Evolutionary conservation across 2,113 vertebrate species (phyloP).

Genomic region (Grallaria varia): DNA sequence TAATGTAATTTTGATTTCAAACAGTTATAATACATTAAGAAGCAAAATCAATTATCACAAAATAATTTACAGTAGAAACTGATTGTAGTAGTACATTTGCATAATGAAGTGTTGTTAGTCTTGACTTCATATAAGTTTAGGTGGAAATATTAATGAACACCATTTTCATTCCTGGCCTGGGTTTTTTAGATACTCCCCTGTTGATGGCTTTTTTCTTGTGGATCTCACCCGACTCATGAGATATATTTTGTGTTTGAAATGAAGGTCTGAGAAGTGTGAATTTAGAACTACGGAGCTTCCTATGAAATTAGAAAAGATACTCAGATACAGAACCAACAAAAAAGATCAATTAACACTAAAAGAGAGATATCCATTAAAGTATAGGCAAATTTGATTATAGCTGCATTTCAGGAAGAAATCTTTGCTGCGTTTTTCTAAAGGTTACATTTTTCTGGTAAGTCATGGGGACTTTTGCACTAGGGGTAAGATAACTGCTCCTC

Average conservation of each 20-base stretch:
- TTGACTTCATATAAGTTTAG: background rate
- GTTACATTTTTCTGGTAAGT: background rate
- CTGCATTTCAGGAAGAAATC: background rate
- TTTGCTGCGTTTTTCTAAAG: background rate
- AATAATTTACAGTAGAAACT: background rate
- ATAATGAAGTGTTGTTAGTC: background rate
- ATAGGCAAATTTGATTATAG: background rate
- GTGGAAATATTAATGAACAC: background rate
- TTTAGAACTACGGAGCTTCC: background rate
- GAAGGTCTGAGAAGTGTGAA: background rate
- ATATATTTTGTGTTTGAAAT: background rate
- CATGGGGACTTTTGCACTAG: background rate
- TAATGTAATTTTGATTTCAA: background rate
- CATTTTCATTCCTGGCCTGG: background rate
- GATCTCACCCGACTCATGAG: background rate
- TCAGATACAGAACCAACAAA: background rate
- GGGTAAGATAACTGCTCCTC: background rate
- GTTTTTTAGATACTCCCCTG: background rate
- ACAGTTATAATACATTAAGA: background rate
- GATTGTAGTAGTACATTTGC: background rate
- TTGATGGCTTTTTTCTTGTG: background rate
- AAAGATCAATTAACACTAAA: background rate
- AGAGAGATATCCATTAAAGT: background rate
- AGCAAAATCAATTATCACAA: background rate
- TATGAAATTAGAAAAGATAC: background rate